Evolutionary conservation across 1,140 invertebrate species (phyloP), one percentile per base, ranked within the genome.

Genomic region (Paraescarpia echinospica): DNA sequence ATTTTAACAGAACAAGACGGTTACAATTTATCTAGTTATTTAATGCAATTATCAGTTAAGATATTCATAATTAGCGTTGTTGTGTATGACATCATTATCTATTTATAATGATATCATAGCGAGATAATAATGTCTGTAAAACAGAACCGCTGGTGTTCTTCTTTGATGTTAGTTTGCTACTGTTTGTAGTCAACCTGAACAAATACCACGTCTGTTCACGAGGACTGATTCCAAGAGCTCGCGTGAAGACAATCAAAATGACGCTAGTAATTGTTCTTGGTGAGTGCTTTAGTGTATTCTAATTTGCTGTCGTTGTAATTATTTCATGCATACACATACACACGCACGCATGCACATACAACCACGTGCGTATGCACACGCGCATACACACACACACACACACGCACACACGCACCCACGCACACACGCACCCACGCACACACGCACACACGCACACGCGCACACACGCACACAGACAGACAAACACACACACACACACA

Each of bases 231-330:
- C 98, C 98, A 1, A 97, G 98, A 94, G 98, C 98, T 18, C 99
- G 99, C 96, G 98, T 99, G 93, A 98, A 99, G 96, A 99, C 98
- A n/a, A 98, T 99, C 90, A 99, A 99, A 96, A 99, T 99, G 98
- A 99, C 98, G 0, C 97, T 99, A 93, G 98, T 98, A 92, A 99
- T 99, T 94, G 98, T 99, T 93, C 98, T 98, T 94, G 98, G 98
- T 98, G 96, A 97, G 95, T 94, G 33, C 18, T 8, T 77, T 18
- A 27, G 12, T 27, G 59, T 27, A 5, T 77, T 77, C 59, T 77
- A 1, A 77, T 77, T 31, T 27, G 59, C 27, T 77, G 59, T 77
- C 59, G 6, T 77, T 14, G 59, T 77, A 5, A 77, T 31, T 18
- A 1, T 22, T 31, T 18, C 41, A 77, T 31, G 27, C 18, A 77